Percentiles rank a stretch among this genome's conserved stretches.
Conservation (phyloP, 2,113 vertebrate species). For the Bettongia penicillata region DNA sequence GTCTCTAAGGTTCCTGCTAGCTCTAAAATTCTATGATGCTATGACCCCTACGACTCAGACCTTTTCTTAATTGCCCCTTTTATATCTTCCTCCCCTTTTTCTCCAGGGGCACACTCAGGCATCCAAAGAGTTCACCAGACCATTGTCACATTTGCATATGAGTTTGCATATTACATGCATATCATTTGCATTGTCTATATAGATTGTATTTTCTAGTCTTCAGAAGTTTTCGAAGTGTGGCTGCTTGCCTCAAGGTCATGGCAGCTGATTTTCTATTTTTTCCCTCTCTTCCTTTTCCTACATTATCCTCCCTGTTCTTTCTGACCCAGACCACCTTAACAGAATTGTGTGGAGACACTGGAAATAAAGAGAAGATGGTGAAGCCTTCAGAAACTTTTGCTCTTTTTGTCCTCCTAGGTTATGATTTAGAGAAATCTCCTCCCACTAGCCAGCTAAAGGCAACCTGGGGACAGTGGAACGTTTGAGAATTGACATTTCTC, state of each 20-base stretch:
- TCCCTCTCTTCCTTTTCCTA: neutral
- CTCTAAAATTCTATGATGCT: neutral
- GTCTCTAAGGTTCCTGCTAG: neutral
- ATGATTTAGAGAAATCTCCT: neutral
- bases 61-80: slow-evolving; percentile 23
- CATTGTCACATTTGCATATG: slow-evolving; percentile 32
- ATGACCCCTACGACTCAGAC: too few species aligned
- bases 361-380: neutral
- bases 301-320: slow-evolving; percentile 37
- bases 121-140: neutral
- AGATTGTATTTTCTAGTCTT: slow-evolving; percentile 43
- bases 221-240: slow-evolving; percentile 63
- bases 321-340: neutral
- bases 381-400: neutral
- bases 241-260: slow-evolving; percentile 68
- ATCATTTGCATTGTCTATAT: slow-evolving; percentile 65
- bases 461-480: neutral
- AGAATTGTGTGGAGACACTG: neutral
- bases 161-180: slow-evolving; percentile 60
- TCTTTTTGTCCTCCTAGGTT: neutral
- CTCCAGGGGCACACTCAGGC: neutral
- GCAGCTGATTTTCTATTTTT: slow-evolving; percentile 20
- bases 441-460: neutral
- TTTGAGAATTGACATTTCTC: neutral
- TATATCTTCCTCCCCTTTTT: neutral